These are phyloP conservation scores for Notolepis coatsorum DNA, from an alignment of 2,797 vertebrate species.

Conservation along the genomic window DNA sequence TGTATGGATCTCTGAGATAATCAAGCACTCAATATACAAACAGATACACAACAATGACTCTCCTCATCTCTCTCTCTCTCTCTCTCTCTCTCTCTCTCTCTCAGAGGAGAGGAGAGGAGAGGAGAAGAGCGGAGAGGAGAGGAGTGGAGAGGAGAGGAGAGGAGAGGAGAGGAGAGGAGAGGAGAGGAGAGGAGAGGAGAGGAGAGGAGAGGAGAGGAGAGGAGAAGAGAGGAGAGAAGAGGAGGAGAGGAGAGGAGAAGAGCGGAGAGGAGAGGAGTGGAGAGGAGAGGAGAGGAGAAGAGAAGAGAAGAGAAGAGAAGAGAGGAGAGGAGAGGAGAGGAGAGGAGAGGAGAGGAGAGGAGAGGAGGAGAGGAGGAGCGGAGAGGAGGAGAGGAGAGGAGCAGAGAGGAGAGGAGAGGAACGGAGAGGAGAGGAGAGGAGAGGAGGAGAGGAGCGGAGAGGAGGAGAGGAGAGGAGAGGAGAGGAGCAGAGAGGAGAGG, in stretches of 20 bases:
- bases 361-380: too few species aligned
- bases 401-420: neutral
- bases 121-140: neutral
- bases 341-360: too few species aligned
- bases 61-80: neutral
- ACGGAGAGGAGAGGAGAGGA: neutral
- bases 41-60: slow-evolving; percentile 27
- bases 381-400: too few species aligned
- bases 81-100: slow-evolving; percentile 6
- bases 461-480: too few species aligned
- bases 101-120: slow-evolving; percentile 5
- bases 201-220: neutral
- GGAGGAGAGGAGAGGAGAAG: slow-evolving; percentile 11
- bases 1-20: slow-evolving; percentile 47
- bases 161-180: neutral
- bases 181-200: neutral
- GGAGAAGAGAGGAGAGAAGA: slow-evolving; percentile 12
- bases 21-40: slow-evolving; percentile 37
- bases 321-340: too few species aligned
- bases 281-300: neutral
- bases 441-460: neutral
- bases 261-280: neutral
- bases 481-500: too few species aligned
- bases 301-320: neutral
- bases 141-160: neutral